phyloP scores from a whole-genome alignment of 2,888 invertebrate species.

The Lysandra bellargus region DNA sequence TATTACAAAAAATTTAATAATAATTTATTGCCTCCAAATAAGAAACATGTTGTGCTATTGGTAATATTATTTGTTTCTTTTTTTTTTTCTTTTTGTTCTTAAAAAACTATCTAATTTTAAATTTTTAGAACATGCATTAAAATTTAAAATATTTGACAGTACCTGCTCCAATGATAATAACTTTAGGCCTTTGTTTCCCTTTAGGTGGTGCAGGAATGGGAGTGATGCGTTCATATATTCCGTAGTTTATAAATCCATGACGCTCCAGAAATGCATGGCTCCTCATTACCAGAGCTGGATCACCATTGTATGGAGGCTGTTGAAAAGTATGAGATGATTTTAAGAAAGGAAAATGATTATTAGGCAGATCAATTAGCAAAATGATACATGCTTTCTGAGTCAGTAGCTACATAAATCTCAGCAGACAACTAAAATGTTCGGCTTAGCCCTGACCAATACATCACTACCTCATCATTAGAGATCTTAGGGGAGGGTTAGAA shows the following conservation, averaged over 20 bases:
- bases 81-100: too few species aligned
- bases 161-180: conserved; percentile 86
- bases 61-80: too few species aligned
- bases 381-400: neutral
- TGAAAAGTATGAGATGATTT: neutral
- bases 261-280: conserved; percentile 95
- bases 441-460: neutral
- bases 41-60: too few species aligned
- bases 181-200: conserved; percentile 84
- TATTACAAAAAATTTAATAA: too few species aligned
- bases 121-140: too few species aligned
- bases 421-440: neutral
- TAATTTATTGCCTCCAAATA: too few species aligned
- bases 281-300: conserved; percentile 89
- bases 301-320: conserved; percentile 94
- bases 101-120: too few species aligned
- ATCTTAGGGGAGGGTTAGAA: too few species aligned
- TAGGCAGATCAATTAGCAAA: too few species aligned
- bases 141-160: neutral
- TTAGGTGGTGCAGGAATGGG: conserved; percentile 81
- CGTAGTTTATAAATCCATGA: conserved; percentile 98
- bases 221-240: conserved; percentile 93
- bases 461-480: too few species aligned
- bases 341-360: neutral
- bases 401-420: neutral